A percentile compares a stretch with the other conserved stretches of the same genome.
Conservation (phyloP, 2,113 vertebrate genomes). For the Pluvianellus socialis region DNA sequence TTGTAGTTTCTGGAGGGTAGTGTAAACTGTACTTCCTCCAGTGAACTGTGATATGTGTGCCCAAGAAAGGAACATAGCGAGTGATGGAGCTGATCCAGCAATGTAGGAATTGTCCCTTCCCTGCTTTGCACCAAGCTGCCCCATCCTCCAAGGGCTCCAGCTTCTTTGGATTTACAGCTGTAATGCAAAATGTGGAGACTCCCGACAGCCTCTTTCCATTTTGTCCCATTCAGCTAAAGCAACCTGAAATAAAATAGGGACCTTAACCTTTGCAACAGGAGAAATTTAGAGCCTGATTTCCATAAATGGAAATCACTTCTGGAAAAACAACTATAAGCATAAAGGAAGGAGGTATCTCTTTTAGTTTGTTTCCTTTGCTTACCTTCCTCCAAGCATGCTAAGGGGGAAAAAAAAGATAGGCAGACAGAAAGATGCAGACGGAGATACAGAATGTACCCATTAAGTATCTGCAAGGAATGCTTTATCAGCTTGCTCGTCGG, state of each 20-base stretch:
- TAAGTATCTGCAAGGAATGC: conserved; percentile 8
- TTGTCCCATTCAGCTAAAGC: neutral
- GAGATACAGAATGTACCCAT: conserved; percentile 10
- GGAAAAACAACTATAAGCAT: neutral
- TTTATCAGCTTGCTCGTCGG: conserved; percentile 36
- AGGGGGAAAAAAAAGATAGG: neutral
- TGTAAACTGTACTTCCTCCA: neutral
- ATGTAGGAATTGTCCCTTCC: rapidly evolving
- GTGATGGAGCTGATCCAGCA: neutral
- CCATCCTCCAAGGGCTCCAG: neutral
- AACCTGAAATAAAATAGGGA: neutral
- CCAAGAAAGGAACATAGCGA: rapidly evolving
- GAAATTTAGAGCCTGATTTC: neutral
- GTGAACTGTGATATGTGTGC: neutral
- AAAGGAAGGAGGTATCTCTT: neutral
- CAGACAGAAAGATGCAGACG: conserved; percentile 35
- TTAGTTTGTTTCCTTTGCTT: neutral
- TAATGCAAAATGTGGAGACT: neutral
- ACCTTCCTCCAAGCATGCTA: neutral
- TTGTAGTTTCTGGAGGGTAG: neutral
- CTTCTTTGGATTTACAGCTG: neutral
- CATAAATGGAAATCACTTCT: neutral
- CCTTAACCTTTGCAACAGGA: neutral
- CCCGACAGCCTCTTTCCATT: neutral
- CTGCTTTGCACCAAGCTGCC: neutral